Conservation (phyloP, 2,797 vertebrate genomes). For the Phalanger gymnotis region DNA sequence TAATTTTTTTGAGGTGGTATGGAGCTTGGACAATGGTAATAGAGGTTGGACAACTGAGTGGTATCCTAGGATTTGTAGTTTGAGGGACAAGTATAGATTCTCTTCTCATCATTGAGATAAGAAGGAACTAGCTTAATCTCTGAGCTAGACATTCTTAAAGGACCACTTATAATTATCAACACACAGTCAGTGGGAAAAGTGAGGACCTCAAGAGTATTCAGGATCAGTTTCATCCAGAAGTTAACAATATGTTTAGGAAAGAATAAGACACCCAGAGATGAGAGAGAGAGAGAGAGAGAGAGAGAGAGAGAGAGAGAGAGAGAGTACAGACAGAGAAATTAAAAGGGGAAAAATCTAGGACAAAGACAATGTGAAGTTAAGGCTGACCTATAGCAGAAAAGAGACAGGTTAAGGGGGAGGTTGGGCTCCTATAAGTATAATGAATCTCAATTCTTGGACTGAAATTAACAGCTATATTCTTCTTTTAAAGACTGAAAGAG, state of each 20-base stretch:
- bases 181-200: background rate
- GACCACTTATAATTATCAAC: background rate
- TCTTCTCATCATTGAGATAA: background rate
- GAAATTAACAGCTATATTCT: background rate
- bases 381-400: background rate
- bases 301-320: background rate
- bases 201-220: background rate
- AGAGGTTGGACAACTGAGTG: background rate
- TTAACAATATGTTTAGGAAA: conserved; percentile 2
- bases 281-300: background rate
- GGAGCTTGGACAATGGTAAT: no score
- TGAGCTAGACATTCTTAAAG: background rate
- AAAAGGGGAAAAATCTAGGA: background rate
- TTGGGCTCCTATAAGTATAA: background rate
- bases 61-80: background rate
- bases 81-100: background rate
- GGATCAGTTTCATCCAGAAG: background rate
- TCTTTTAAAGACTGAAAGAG: background rate
- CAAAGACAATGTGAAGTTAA: background rate
- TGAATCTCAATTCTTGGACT: background rate
- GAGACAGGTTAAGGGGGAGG: background rate
- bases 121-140: background rate
- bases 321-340: background rate
- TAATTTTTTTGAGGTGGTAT: background rate
- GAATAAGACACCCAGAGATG: background rate